These are phyloP conservation scores for Astropecten irregularis DNA, from an alignment of 53 echinoderm and acorn worm genomes.

Conservation along the genomic window DNA sequence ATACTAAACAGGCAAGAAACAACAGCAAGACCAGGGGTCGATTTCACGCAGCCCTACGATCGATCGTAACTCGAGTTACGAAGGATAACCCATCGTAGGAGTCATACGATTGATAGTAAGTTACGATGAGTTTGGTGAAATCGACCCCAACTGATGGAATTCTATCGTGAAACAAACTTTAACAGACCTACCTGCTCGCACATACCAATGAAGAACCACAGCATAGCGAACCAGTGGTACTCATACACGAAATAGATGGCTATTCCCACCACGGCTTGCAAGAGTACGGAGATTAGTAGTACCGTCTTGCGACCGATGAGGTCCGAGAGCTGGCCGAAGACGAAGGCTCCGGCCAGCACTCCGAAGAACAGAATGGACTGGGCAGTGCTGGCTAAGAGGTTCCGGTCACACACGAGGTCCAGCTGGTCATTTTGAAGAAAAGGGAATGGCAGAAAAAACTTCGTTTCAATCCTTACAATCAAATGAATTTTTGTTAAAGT, in stretches of 20 bases:
- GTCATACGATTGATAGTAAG: too few relatives aligned
- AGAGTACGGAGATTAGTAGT: slow-evolving; percentile 51
- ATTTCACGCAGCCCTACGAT: too few relatives aligned
- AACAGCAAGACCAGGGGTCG: too few relatives aligned
- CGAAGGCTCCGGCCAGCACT: slow-evolving; percentile 72
- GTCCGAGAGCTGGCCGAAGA: slow-evolving; percentile 81
- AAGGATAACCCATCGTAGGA: too few relatives aligned
- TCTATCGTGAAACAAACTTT: too few relatives aligned
- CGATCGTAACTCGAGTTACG: too few relatives aligned
- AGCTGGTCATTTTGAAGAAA: slow-evolving; percentile 26
- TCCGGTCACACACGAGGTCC: slow-evolving; percentile 66
- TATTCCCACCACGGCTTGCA: slow-evolving; percentile 65
- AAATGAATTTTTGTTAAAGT: too few relatives aligned
- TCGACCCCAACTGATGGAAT: too few relatives aligned
- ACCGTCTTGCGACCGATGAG: slow-evolving; percentile 79
- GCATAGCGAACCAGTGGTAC: slow-evolving; percentile 67
- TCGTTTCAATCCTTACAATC: too few relatives aligned
- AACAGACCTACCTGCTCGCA: slow-evolving; percentile 87
- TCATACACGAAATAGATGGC: slow-evolving; percentile 57
- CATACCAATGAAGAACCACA: slow-evolving; percentile 86
- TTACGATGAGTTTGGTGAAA: too few relatives aligned
- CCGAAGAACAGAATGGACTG: slow-evolving; percentile 77
- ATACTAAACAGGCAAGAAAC: too few relatives aligned
- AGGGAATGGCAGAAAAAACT: background rate
- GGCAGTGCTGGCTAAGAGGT: slow-evolving; percentile 58